phyloP scores from a whole-genome alignment of 2,797 vertebrate genomes.

The Enteromius viviparus region DNA sequence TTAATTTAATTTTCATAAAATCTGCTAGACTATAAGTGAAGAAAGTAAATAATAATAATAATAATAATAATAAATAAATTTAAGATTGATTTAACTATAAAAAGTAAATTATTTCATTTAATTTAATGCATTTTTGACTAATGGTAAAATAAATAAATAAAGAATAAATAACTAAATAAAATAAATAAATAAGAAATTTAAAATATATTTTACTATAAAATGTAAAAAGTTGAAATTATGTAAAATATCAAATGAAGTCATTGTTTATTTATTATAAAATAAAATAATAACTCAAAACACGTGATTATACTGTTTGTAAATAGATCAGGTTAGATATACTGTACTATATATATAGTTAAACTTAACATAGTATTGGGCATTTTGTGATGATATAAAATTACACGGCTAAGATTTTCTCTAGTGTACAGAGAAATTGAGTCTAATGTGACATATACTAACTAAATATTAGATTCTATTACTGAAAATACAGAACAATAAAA shows the following conservation, averaged over 20 bases:
- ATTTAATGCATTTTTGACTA: not conserved
- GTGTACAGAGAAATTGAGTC: not conserved
- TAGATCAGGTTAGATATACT: not conserved
- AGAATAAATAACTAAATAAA: no score
- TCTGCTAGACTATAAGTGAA: no score
- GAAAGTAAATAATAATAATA: no score
- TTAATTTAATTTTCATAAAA: no score
- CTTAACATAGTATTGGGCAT: no score
- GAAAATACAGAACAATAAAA: no score
- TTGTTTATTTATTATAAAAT: not conserved
- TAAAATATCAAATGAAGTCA: not conserved
- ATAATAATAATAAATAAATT: no score
- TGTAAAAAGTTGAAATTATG: not conserved
- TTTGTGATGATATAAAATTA: not conserved
- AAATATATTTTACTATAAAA: not conserved
- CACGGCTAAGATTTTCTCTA: not conserved
- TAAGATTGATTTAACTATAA: no score
- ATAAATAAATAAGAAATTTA: no score
- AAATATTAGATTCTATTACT: not conserved
- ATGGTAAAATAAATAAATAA: not conserved
- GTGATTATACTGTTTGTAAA: not conserved
- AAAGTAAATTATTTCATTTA: no score
- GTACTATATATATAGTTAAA: no score
- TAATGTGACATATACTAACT: not conserved
- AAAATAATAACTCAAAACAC: not conserved